Base-by-base conservation (phyloP, 2,113 vertebrate species). In the Capreolus pygargus region DNA sequence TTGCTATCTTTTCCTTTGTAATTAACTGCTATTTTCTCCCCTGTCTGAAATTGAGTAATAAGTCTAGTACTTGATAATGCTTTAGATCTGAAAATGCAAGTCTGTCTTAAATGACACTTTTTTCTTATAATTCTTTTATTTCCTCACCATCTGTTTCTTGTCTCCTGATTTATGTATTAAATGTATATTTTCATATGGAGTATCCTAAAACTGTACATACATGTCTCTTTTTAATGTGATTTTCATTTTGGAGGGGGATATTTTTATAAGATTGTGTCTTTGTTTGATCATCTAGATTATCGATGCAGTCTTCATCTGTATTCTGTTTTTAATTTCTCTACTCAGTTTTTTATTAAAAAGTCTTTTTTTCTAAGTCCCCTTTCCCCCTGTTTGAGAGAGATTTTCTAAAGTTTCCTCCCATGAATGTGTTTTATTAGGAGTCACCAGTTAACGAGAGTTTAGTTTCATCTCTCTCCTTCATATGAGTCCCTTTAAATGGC, bases 71-170 rank as follows among this genome's bases (percentile, higher is more conserved):
- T 54, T 92, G n/a, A n/a, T 74, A 70, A 92, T 2, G n/a, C 28
- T 93, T 93, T 89, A 76, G 52, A 96, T 89, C 12, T 83, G 76
- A 96, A 96, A 74, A 70, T 93, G 83, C 43, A 60, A 74, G 50
- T 70, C 74, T 83, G 27, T 43, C 33, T 83, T 74, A 83, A 93
- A 79, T 6, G 25, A 21, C 11, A 39, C 52, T 83, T 76, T 60
- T 82, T 50, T 55, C 11, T 70, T 74, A 43, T 52, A 82, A 74
- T 81, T 86, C 16, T 92, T 83, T 79, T 82, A 92, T 54, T 79
- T 81, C 30, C 23, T 96, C 47, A 88, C 2, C 76, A 89, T 84
- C 30, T 94, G 43, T 43, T 84, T 90, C 86, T 61, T 30, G 21
- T 67, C 79, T 91, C 50, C 57, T 81, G 25, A 79, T 39, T 92